These are phyloP conservation scores for Salmo trutta DNA, from an alignment of 2,797 vertebrate species.

Conservation along the genomic window DNA sequence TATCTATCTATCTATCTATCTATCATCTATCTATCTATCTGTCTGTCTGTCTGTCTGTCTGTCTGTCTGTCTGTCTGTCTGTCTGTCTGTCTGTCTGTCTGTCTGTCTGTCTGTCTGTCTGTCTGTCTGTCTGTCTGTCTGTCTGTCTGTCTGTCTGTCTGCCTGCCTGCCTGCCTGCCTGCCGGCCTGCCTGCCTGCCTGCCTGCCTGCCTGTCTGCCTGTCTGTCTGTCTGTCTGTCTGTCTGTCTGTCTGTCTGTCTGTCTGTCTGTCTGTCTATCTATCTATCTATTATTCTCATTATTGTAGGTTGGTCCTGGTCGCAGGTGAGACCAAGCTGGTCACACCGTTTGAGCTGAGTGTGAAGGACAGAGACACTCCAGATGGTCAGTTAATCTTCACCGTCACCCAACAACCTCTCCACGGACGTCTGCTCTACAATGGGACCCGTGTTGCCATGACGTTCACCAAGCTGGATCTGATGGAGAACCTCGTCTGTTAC, in stretches of 20 bases:
- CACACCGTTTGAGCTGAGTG: conserved; percentile 75
- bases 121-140: fast-evolving
- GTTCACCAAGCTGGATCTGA: conserved; percentile 77
- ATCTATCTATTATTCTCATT: no score
- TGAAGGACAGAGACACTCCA: conserved; percentile 71
- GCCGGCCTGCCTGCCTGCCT: fast-evolving
- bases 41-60: fast-evolving
- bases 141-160: fast-evolving
- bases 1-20: no score
- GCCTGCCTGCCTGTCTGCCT: fast-evolving
- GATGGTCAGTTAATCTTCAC: conserved; percentile 68
- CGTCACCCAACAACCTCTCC: conserved; percentile 69
- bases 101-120: no score
- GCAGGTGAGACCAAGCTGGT: conserved; percentile 73
- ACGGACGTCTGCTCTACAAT: conserved; percentile 73
- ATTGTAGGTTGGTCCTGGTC: conserved; percentile 45
- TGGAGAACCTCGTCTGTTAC: conserved; percentile 74
- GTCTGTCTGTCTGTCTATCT: no score
- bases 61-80: no score
- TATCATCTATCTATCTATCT: fast-evolving
- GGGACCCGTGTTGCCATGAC: conserved; percentile 57
- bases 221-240: fast-evolving
- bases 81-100: no score
- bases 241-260: no score
- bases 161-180: no score